These are phyloP conservation scores for Pedetes capensis DNA, from an alignment of 2,113 vertebrate genomes.

Conservation along the genomic window DNA sequence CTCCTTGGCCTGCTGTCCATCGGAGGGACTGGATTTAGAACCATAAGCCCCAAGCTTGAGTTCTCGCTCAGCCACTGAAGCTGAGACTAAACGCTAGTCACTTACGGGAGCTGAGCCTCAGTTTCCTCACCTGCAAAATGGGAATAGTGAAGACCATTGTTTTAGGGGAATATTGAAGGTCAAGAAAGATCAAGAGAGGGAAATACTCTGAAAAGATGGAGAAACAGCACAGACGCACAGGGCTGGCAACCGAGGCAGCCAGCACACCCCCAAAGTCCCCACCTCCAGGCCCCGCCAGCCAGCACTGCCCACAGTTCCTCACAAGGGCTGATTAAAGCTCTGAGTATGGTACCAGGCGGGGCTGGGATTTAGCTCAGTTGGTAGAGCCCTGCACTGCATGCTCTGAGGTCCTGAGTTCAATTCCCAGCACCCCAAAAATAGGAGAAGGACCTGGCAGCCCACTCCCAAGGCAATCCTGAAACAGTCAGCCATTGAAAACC, in stretches of 20 bases:
- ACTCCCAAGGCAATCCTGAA: no score
- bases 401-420: no score
- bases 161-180: neutral
- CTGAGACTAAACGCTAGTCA: neutral
- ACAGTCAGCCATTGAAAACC: no score
- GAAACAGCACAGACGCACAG: fast-evolving
- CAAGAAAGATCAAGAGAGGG: neutral
- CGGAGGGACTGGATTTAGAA: neutral
- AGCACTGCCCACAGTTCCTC: neutral
- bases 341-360: neutral
- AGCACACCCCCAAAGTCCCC: neutral
- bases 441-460: no score
- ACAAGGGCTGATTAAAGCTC: neutral
- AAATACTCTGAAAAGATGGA: neutral
- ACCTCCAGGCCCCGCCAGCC: neutral
- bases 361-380: no score
- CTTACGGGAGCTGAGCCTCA: neutral
- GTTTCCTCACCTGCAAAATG: neutral
- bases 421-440: no score
- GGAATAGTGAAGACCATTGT: neutral
- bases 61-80: neutral
- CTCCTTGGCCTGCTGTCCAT: neutral
- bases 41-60: neutral
- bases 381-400: no score
- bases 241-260: neutral